Evolutionary conservation across 2,888 invertebrate species (phyloP).

Genomic region (Lepetodrilus schrolli): DNA sequence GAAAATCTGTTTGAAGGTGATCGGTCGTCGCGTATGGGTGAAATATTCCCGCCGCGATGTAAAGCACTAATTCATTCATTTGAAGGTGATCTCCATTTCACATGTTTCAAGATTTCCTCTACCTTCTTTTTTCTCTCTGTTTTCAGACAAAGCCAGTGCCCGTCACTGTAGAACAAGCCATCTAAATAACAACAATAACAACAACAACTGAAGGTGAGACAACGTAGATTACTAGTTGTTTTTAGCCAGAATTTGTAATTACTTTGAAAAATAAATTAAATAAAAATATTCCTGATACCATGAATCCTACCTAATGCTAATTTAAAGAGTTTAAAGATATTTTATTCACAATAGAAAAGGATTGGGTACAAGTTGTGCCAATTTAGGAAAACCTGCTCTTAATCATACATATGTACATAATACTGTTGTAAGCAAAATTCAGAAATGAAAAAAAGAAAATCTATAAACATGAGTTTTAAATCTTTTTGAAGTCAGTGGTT

Average conservation of each 20-base stretch:
- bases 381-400: no score
- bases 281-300: not conserved
- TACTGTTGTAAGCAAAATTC: no score
- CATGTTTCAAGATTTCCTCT: not conserved
- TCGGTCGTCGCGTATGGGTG: no score
- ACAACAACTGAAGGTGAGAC: slow-evolving; percentile 17
- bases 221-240: not conserved
- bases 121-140: not conserved
- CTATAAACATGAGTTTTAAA: no score
- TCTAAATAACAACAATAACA: slow-evolving; percentile 7
- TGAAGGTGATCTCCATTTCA: not conserved
- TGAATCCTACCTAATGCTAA: not conserved
- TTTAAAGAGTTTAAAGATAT: not conserved
- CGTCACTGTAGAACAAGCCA: slow-evolving; percentile 10
- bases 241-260: not conserved
- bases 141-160: slow-evolving; percentile 9
- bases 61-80: no score
- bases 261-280: not conserved
- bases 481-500: no score
- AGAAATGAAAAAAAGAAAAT: no score
- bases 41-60: no score
- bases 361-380: no score
- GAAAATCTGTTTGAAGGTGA: not conserved
- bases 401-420: no score
- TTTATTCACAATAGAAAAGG: not conserved